phyloP scores from a whole-genome alignment of 1,140 invertebrate genomes.

The Vanessa atalanta region DNA sequence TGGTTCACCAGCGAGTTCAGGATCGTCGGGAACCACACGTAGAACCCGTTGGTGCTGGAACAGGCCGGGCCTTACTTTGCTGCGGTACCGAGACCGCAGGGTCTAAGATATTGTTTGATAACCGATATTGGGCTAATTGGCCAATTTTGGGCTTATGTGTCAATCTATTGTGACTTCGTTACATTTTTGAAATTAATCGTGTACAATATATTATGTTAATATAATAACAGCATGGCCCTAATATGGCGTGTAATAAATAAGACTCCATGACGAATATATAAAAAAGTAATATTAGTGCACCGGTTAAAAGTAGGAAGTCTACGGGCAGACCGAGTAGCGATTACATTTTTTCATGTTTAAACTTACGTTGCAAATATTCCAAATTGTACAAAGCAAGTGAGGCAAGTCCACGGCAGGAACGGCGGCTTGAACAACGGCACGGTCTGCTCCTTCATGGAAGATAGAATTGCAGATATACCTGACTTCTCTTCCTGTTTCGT shows the following conservation, averaged over 20 bases:
- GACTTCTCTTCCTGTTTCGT: constrained; percentile 33
- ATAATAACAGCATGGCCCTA: no score
- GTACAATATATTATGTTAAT: no score
- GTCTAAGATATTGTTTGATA: no score
- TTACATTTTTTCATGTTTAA: neutral
- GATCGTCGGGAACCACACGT: constrained; percentile 81
- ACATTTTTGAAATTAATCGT: no score
- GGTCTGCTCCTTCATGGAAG: constrained; percentile 76
- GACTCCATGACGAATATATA: no score
- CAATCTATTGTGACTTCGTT: no score
- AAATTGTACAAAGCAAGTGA: constrained; percentile 78
- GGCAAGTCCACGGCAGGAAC: constrained; percentile 71
- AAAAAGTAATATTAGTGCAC: no score
- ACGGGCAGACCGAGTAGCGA: neutral
- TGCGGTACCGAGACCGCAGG: no score
- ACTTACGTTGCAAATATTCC: constrained; percentile 77
- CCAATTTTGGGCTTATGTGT: no score
- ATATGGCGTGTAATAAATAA: neutral
- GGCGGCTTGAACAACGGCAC: constrained; percentile 73
- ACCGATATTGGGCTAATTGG: no score
- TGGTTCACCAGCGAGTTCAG: constrained; percentile 73
- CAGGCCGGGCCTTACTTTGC: no score
- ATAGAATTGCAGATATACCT: constrained; percentile 48
- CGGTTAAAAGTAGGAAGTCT: no score
- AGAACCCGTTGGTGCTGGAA: constrained; percentile 79